Base-by-base conservation (phyloP, 2,888 invertebrate genomes). In the Helicoverpa assulta region DNA sequence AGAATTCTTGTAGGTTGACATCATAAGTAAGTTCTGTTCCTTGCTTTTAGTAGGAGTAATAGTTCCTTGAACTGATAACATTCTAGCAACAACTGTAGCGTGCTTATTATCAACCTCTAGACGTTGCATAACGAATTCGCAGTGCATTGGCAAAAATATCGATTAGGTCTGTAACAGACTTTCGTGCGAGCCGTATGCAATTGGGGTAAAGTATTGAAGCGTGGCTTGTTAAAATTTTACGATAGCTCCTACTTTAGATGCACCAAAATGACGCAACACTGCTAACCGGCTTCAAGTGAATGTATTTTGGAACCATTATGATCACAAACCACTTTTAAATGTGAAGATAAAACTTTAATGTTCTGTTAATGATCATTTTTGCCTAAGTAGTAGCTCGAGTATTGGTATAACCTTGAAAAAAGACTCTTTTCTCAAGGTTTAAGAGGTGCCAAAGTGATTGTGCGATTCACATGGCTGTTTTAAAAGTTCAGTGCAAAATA, bases 141-240 rank as follows among this genome's bases (percentile, higher is more conserved):
- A 59, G 62, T 72, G 55, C 19, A 56, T 70, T 72, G 50, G 64
- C 56, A 37, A 69, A 64, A 55, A 40, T 69, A 81, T 70, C 21
- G 64, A 81, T 80, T 81, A 73, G 21, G 64, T 55, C 3, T 43
- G 33, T 54, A 63, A 16, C 55, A 67, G 67, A 79, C 64, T 54
- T 61, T 67, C 67, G 67, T 69, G 73, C 55, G 58, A 21, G 51
- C 64, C 43, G 51, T 61, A 29, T 63, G 63, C 61, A 73, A 77
- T 33, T 73, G 33, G 64, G 67, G 72, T 69, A 56, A 53, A 59
- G 66, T 64, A 65, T 37, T 81, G 55, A 77, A 81, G 81, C 78
- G 73, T 73, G 50, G 55, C 77, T 68, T 76, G 73, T 77, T 76
- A 65, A 77, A 67, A 57, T 77, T 79, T 77, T 65, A 77, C 73